Conservation (phyloP, 2,888 invertebrate genomes). For the Pristionchus exspectatus region DNA sequence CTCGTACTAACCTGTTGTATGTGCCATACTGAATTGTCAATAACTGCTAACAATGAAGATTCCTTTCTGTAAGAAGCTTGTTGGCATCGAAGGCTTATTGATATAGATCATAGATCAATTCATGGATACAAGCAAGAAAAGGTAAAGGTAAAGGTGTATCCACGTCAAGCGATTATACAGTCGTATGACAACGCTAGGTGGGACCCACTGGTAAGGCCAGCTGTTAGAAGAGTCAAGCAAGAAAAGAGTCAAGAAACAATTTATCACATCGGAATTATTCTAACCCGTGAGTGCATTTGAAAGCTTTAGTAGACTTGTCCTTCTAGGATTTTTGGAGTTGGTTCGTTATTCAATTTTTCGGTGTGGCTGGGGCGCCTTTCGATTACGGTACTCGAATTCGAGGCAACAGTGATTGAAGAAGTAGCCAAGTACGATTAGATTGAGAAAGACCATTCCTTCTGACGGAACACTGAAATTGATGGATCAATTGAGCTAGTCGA, state of each 20-base stretch:
- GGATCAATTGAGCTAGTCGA: background rate
- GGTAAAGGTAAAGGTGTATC: too few relatives aligned
- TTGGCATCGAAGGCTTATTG: too few relatives aligned
- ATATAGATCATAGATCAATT: background rate
- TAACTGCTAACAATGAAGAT: background rate
- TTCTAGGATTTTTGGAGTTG: background rate
- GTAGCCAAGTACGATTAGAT: slow-evolving; percentile 75
- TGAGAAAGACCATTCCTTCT: slow-evolving; percentile 72
- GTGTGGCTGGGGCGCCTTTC: background rate
- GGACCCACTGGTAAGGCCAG: too few relatives aligned
- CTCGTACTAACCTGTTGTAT: background rate
- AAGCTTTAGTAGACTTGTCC: background rate
- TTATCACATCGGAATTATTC: background rate
- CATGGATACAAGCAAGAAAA: background rate
- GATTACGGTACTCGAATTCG: slow-evolving; percentile 62
- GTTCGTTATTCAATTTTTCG: slow-evolving; percentile 26
- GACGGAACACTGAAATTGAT: slow-evolving; percentile 51
- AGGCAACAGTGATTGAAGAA: slow-evolving; percentile 75
- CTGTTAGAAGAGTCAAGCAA: too few relatives aligned
- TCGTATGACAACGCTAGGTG: too few relatives aligned
- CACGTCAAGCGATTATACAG: too few relatives aligned
- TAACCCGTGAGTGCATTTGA: background rate
- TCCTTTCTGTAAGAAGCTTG: too few relatives aligned
- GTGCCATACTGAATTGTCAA: background rate
- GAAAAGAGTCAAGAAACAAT: background rate